Base-by-base conservation (phyloP, 2,797 vertebrate genomes). In the Sebastiscus tertius region DNA sequence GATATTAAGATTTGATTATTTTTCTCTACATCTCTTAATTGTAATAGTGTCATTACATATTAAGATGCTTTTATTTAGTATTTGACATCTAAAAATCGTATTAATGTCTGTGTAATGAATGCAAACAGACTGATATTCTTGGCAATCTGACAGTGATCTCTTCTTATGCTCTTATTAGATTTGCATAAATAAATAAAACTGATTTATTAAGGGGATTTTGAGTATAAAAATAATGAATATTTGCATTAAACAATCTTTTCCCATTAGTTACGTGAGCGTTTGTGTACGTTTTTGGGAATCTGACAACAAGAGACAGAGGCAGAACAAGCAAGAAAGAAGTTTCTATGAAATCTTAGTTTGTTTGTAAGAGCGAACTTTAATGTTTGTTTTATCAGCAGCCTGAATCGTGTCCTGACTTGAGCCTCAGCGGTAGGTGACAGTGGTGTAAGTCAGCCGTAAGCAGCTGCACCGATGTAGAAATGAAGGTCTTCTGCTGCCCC, bases 401-500 rank as follows among this genome's bases (percentile, higher is more conserved):
- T 83, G 63, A 85, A 62, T 82, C 24, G 16, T 85, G 79, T 80
- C 75, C 81, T 87, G 84, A 81, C 52, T 84, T 82, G 72, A 84
- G 89, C 61, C 73, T 90, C 69, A 74, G 83, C 67, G 73, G 72
- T 72, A 63, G 77, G 80, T 83, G 87, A 83, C 80, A 85, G 81
- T 49, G 75, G 70, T 66, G 59, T 77, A 87, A 87, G 78, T 89
- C 87, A 86, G 78, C 52, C 20, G 6, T 66, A 82, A 88, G 81
- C 73, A 78, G 83, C 61, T 24, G 42, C 24, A 9, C 36, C 5
- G 2, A 82, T 80, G 90, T 87, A 60, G 79, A 68, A 90, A 93
- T 82, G 61, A 85, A 95, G 91, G 95, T 93, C 91, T 92, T 94
- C 86, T 96, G 94, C 94, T 96, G 95, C 95, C 94, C 95, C 91